Conservation (phyloP, 1,140 invertebrate species). For the Vanessa tameamea region DNA sequence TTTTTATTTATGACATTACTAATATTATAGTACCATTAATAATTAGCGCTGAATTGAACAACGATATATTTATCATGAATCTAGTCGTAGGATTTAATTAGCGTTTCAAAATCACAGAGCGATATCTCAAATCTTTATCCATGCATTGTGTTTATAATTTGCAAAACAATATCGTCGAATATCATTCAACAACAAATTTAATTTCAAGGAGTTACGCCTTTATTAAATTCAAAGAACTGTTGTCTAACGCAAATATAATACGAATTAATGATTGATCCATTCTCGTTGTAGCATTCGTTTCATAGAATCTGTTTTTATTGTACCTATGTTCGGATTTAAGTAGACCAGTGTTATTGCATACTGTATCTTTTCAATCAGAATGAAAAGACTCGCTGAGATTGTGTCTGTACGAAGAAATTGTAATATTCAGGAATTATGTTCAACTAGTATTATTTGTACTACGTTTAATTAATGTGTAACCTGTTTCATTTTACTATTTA, state of each 20-base stretch:
- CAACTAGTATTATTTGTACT: not conserved
- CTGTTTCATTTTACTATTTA: too few relatives aligned
- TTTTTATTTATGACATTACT: too few relatives aligned
- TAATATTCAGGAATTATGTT: not conserved
- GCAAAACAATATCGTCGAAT: slow-evolving; percentile 20
- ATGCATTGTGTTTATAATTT: slow-evolving; percentile 3
- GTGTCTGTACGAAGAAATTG: slow-evolving; percentile 4
- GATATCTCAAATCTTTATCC: too few relatives aligned
- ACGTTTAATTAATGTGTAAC: too few relatives aligned
- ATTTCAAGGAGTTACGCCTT: slow-evolving; percentile 24
- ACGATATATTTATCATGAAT: too few relatives aligned
- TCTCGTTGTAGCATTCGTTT: slow-evolving; percentile 5
- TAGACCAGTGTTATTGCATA: slow-evolving; percentile 21
- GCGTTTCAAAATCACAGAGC: too few relatives aligned
- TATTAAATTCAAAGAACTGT: slow-evolving; percentile 19
- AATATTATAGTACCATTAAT: too few relatives aligned
- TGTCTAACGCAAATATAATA: slow-evolving; percentile 22
- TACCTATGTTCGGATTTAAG: slow-evolving; percentile 7
- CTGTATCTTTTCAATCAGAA: slow-evolving; percentile 17
- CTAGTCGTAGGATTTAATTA: too few relatives aligned
- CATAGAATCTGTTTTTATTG: slow-evolving; percentile 4
- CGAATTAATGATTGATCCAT: slow-evolving; percentile 20
- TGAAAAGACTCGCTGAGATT: slow-evolving; percentile 20
- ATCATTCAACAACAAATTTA: slow-evolving; percentile 2
- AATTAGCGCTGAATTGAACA: too few relatives aligned